Base-by-base conservation (phyloP, 2,797 vertebrate species). In the Acridotheres tristis region DNA sequence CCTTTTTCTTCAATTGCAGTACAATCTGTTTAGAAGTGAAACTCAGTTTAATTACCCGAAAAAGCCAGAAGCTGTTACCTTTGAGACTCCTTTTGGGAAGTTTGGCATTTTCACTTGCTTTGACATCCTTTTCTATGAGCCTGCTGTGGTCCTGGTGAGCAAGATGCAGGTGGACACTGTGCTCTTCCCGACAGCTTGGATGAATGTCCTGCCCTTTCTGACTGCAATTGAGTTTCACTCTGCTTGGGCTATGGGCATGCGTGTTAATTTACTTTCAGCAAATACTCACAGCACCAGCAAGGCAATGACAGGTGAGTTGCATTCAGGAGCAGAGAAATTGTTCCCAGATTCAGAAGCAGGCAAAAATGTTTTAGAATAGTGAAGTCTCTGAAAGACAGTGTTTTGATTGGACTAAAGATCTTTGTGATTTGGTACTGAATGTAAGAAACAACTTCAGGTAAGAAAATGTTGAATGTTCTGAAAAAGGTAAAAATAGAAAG, bases 71-170 rank as follows among this genome's bases (percentile, higher is more conserved):
- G 3, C 26, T 4, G 25, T 97, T 85, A 97, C 96, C n/a, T 98
- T 98, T 63, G 78, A 97, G 42, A 98, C 97, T 14, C 73, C 96
- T 4, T 98, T 98, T 95, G 98, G 98, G 87, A 98, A 95, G 53
- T 97, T 98, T 91, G 98, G 97, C 63, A 76, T 98, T 88, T 97
- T 98, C 76, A 98, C 97, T 26, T 98, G 97, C 84, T 98, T 98
- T 3, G 98, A 98, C 86, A 94, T 98, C 74, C 97, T 98, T n/a
- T 98, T 97, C 91, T 51, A 45, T 3, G 74, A 97, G 5, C 97
- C 97, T 5, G 97, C 97, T 0, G 73, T 97, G 21, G 62, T 91
- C 12, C 69, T 98, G 34, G 97, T 98, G 54, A 93, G 59, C 0
- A 20, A 97, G 42, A 51, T 94, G 76, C 83, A 97, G 13, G 97